phyloP scores from a whole-genome alignment of 35 echinoderm and acorn worm genomes.

The Apostichopus japonicus region DNA sequence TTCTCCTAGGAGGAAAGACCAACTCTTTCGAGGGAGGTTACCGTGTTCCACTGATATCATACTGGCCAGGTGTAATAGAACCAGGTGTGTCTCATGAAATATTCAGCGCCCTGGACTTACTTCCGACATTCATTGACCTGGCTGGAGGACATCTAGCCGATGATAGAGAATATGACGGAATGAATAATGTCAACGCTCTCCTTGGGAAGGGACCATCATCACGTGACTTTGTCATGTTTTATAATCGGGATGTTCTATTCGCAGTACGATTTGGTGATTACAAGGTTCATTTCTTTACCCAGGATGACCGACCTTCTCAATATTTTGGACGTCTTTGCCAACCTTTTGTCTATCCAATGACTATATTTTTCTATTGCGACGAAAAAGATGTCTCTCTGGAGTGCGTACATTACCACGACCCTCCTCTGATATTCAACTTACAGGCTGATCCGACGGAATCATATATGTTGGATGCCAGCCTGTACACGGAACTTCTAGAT shows the following conservation, averaged over 20 bases:
- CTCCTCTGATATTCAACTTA: constrained; percentile 62
- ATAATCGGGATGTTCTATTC: constrained; percentile 39
- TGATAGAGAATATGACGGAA: constrained; percentile 46
- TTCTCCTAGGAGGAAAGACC: background rate
- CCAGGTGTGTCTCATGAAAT: constrained; percentile 18
- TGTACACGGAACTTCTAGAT: background rate
- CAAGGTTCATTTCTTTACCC: constrained; percentile 58
- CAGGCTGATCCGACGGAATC: constrained; percentile 57
- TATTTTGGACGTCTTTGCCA: background rate
- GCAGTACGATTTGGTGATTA: constrained; percentile 54
- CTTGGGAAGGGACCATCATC: background rate
- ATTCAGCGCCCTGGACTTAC: constrained; percentile 49
- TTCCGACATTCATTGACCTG: constrained; percentile 39
- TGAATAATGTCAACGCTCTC: constrained; percentile 21
- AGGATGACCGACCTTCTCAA: background rate
- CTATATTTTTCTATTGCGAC: background rate
- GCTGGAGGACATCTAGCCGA: constrained; percentile 22
- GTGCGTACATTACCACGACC: constrained; percentile 47
- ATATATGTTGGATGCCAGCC: background rate
- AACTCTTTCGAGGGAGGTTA: constrained; percentile 65
- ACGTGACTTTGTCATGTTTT: constrained; percentile 46
- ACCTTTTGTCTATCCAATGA: background rate
- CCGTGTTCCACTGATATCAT: constrained; percentile 55
- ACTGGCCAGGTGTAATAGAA: constrained; percentile 57
- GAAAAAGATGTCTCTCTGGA: background rate